Base-by-base conservation (phyloP, 37 sponge, comb jelly and placozoan species). In the Eunapius fragilis region DNA sequence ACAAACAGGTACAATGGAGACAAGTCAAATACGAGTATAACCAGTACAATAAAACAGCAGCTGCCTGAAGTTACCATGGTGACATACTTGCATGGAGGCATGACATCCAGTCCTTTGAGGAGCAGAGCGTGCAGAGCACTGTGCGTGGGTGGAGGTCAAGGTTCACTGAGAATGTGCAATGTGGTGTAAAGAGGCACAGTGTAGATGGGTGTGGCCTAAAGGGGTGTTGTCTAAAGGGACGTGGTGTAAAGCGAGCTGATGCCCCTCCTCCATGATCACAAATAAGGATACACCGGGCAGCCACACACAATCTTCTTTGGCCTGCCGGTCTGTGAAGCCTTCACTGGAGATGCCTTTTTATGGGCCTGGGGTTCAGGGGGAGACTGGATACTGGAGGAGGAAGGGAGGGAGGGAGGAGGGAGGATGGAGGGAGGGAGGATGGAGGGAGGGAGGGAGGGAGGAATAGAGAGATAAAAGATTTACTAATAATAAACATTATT, bases 281-380 rank as follows among this genome's bases (percentile, higher is more conserved):
- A 26, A 23, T 6, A 26, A 76, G 83, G 88, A 92, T 87, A 92
- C 88, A 92, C 76, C 38, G 92, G 92, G 47, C 91, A 91, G 49
- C 84, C 87, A 79, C 25, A 24, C 75, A 76, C 76, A 48, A 30
- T 27, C 26, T 36, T 75, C 3, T 31, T 69, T 58, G 72, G 32
- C 7, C 47, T 76, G 58, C 58, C 22, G 7, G 58, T 58, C 17
- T 11, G 6, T 2, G 58, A 4, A 58, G 22, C 58, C 58, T 58
- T 58, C 22, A 17, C 22, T 58, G 7, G 58, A 58, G 58, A 58
- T 17, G 22, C 58, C 58, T 11, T 58, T 58, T 58, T 58, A 1
- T 58, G 58, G 58, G 58, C 58, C 58, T 58, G 58, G 58, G 58
- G 58, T 19, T 58, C 19, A 58, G 58, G 81, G 31, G 25, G 81